Base-by-base conservation (phyloP, 2,113 vertebrate species). In the Brachionichthys hirsutus region DNA sequence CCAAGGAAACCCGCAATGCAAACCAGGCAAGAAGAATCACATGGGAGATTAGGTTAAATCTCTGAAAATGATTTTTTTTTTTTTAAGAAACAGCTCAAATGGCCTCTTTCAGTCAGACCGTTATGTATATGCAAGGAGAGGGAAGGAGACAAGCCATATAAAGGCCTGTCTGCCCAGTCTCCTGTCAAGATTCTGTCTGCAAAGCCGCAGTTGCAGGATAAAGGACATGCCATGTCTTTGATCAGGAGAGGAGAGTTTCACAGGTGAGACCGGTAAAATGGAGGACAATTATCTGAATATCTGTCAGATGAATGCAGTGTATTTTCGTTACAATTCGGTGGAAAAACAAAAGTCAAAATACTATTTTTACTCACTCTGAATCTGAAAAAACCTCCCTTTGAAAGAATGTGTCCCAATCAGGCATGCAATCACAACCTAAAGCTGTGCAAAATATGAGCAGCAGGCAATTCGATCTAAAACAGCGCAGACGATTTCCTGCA, bases 181-280 rank as follows among this genome's bases (percentile, higher is more conserved):
- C 54, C 42, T 3, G 36, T 80, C 73, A 81, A 70, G 79, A 81
- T 75, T 82, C 67, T 54, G 70, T 73, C 67, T 73, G 56, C 61
- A 62, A 83, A 73, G 70, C 80, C 62, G 80, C 45, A 73, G 74
- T 82, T 69, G 30, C 58, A 62, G 77, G 56, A 83, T 86, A 81
- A 78, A 82, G 79, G 72, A 84, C 79, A 83, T 50, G 71, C 24
- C 67, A 64, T n/a, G 61, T 54, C 81, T 88, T 88, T 87, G 84
- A 87, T 88, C 85, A 79, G 52, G 51, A 67, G 54, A 69, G 64
- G 70, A 77, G 75, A 80, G 57, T 80, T 82, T 80, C 60, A 22
- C 66, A 81, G 80, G 82, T 78, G 71, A 76, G 75, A 41, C 47
- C 74, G 70, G 64, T 64, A 81, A 81, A 81, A 77, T 81, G 78